Conservation (phyloP, 2,113 vertebrate genomes). For the Capricornis sumatraensis region DNA sequence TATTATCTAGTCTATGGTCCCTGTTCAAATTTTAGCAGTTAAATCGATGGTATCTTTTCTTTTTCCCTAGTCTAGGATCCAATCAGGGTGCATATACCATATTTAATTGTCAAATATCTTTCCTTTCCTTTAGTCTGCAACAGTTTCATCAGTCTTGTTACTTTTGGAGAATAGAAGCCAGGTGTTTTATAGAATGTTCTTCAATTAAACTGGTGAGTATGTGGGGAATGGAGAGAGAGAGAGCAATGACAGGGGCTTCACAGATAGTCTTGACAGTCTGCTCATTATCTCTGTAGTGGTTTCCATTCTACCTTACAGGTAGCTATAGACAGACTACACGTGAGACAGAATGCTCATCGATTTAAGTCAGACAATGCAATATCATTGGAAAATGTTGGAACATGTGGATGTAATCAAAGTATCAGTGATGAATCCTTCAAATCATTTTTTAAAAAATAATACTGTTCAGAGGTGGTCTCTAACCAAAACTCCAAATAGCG, state of each 20-base stretch:
- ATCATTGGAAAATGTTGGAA: constrained; percentile 8
- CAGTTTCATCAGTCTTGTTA: background rate
- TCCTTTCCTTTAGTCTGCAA: background rate
- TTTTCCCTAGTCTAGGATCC: background rate
- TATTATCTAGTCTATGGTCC: background rate
- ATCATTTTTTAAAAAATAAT: background rate
- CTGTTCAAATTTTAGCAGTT: background rate
- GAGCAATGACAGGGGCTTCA: background rate
- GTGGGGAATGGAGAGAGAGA: background rate
- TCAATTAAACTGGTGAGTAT: background rate
- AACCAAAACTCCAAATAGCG: background rate
- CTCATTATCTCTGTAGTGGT: background rate
- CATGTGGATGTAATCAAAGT: constrained; percentile 58
- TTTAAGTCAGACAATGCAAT: background rate
- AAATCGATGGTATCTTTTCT: background rate
- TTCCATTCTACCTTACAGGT: background rate
- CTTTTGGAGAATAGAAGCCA: background rate
- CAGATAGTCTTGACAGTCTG: background rate
- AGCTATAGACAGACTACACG: background rate
- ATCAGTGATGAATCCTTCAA: constrained; percentile 51
- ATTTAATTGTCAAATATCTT: constrained; percentile 16
- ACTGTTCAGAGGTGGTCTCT: constrained; percentile 43
- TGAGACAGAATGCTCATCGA: background rate
- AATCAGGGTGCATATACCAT: background rate
- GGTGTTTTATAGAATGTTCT: background rate